Percentiles rank a stretch among this genome's conserved stretches.
phyloP scores from a whole-genome alignment of 2,797 vertebrate species.

The Xiphophorus birchmanni region DNA sequence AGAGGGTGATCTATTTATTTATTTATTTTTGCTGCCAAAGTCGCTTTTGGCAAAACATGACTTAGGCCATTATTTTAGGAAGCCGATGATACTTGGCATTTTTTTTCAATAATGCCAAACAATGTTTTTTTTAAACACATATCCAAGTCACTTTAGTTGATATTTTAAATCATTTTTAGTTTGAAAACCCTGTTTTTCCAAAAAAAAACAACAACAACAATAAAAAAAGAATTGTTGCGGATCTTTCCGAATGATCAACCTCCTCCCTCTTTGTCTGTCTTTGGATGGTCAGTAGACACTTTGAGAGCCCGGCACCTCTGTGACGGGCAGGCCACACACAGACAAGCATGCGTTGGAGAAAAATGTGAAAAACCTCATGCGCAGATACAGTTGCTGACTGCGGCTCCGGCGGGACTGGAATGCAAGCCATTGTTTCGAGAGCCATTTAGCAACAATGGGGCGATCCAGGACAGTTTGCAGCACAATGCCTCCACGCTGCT shows the following conservation, averaged over 20 bases:
- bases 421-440: slow-evolving; percentile 66
- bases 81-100: not conserved
- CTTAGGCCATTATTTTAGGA: too few relatives aligned
- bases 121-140: not conserved
- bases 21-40: too few relatives aligned
- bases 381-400: slow-evolving; percentile 44
- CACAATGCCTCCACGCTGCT: slow-evolving; percentile 69
- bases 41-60: too few relatives aligned
- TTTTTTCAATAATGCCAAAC: not conserved
- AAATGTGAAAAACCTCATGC: slow-evolving; percentile 21
- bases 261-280: not conserved
- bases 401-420: slow-evolving; percentile 58
- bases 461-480: slow-evolving; percentile 63
- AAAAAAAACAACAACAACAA: not conserved
- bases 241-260: not conserved
- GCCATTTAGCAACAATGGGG: slow-evolving; percentile 63
- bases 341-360: slow-evolving; percentile 8
- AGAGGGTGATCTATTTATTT: too few relatives aligned
- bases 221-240: not conserved
- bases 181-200: not conserved
- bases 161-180: not conserved
- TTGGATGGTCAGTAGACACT: slow-evolving; percentile 33
- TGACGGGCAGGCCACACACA: slow-evolving; percentile 56
- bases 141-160: not conserved
- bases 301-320: slow-evolving; percentile 28